Percentiles rank a stretch among this genome's conserved stretches.
These are phyloP conservation scores for Anguilla anguilla DNA, from an alignment of 2,797 vertebrate genomes.

Conservation along the genomic window DNA sequence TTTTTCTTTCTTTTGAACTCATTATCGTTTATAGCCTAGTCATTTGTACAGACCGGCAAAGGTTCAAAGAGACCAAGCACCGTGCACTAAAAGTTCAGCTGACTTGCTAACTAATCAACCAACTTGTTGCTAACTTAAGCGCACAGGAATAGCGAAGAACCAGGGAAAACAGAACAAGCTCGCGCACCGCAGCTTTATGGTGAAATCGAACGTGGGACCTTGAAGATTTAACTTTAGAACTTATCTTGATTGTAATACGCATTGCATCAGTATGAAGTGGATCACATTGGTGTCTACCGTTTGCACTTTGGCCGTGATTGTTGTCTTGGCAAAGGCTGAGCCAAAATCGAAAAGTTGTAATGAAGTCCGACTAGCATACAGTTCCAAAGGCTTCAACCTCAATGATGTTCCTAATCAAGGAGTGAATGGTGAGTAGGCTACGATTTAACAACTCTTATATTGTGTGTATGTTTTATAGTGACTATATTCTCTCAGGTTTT, in stretches of 20 bases:
- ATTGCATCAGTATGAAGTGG: slow-evolving; percentile 62
- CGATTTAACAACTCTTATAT: background rate
- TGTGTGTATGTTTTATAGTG: background rate
- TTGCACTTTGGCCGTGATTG: slow-evolving; percentile 69
- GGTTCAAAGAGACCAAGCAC: slow-evolving; percentile 11
- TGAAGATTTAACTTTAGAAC: slow-evolving; percentile 46
- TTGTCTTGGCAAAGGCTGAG: slow-evolving; percentile 70
- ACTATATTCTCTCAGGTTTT: background rate
- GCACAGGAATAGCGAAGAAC: slow-evolving; percentile 26
- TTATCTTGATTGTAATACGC: slow-evolving; percentile 20
- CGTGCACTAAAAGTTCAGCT: slow-evolving; percentile 21
- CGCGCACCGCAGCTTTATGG: slow-evolving; percentile 65
- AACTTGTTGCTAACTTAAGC: background rate
- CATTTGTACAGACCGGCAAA: slow-evolving; percentile 12
- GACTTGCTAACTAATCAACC: slow-evolving; percentile 18
- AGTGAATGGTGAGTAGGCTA: slow-evolving; percentile 79
- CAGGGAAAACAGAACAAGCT: slow-evolving; percentile 41
- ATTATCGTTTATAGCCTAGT: background rate
- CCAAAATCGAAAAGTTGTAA: slow-evolving; percentile 87
- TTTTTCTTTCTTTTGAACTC: slow-evolving; percentile 3
- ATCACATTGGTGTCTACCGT: slow-evolving; percentile 65
- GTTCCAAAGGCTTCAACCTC: slow-evolving; percentile 89
- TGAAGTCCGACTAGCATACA: slow-evolving; percentile 85
- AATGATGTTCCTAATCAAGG: slow-evolving; percentile 89
- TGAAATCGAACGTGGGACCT: slow-evolving; percentile 62